phyloP scores from a whole-genome alignment of 1,140 invertebrate genomes.

The Zaprionus gabonicus region DNA sequence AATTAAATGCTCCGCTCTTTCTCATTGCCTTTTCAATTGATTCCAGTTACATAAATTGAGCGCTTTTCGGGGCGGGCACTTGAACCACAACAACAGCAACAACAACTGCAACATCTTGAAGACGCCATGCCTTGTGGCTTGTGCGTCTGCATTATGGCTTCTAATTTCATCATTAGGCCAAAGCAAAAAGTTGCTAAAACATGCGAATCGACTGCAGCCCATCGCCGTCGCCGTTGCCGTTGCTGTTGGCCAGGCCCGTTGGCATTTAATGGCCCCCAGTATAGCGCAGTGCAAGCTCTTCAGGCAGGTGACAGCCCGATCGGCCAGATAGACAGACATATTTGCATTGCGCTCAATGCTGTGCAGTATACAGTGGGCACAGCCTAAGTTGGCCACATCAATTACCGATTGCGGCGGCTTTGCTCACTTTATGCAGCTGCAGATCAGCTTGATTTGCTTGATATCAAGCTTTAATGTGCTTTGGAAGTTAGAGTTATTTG shows the following conservation, averaged over 20 bases:
- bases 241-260: constrained; percentile 27
- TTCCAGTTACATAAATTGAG: constrained; percentile 75
- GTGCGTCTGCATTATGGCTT: constrained; percentile 20
- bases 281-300: constrained; percentile 34
- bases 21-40: constrained; percentile 64
- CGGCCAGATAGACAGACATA: constrained; percentile 28
- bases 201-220: constrained; percentile 37
- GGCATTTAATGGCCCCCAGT: constrained; percentile 54
- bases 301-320: constrained; percentile 16
- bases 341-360: constrained; percentile 21
- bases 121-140: constrained; percentile 19
- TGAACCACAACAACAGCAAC: neutral
- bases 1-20: constrained; percentile 64
- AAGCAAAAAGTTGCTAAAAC: constrained; percentile 26
- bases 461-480: neutral
- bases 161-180: constrained; percentile 67
- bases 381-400: neutral
- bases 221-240: constrained; percentile 18
- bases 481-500: neutral
- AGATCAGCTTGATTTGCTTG: neutral
- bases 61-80: constrained; percentile 50
- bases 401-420: neutral
- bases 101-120: constrained; percentile 1
- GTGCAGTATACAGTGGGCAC: neutral
- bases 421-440: neutral